These are phyloP conservation scores for Torymus auratus DNA, from an alignment of 2,888 invertebrate genomes.

Conservation along the genomic window DNA sequence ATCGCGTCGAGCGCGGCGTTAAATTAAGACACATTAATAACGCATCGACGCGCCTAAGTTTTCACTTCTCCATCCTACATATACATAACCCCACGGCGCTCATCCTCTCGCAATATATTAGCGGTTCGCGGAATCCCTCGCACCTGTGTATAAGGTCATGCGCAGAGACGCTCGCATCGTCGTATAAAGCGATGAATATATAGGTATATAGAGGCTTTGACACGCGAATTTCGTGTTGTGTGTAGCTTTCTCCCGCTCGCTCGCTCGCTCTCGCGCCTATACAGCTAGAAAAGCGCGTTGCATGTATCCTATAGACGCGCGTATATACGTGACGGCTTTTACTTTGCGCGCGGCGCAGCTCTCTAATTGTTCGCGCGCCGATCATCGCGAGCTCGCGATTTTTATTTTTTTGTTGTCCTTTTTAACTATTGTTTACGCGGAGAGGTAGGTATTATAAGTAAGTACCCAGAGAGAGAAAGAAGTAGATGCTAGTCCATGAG, in stretches of 20 bases:
- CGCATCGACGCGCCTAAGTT: slow-evolving; percentile 45
- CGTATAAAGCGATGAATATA: not conserved
- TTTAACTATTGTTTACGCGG: no score
- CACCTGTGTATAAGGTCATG: slow-evolving; percentile 44
- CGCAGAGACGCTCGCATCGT: not conserved
- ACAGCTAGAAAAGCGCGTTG: not conserved
- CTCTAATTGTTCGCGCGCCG: slow-evolving; percentile 47
- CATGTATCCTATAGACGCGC: not conserved
- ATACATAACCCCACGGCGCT: no score
- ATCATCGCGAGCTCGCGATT: not conserved
- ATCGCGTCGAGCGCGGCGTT: slow-evolving; percentile 10
- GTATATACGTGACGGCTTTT: slow-evolving; percentile 18
- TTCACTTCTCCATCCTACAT: slow-evolving; percentile 46
- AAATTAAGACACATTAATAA: slow-evolving; percentile 14
- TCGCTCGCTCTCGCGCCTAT: not conserved
- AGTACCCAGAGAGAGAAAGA: no score
- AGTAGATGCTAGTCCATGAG: no score
- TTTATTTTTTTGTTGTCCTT: no score
- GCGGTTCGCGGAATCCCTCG: not conserved
- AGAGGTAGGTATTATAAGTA: no score
- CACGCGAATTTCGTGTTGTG: slow-evolving; percentile 42
- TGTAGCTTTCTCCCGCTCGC: slow-evolving; percentile 44
- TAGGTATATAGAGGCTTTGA: not conserved
- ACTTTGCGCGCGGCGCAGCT: slow-evolving; percentile 9
- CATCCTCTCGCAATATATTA: no score